Evolutionary conservation across 2,797 vertebrate genomes (phyloP).

Genomic region (Sebastes trivittatus): DNA sequence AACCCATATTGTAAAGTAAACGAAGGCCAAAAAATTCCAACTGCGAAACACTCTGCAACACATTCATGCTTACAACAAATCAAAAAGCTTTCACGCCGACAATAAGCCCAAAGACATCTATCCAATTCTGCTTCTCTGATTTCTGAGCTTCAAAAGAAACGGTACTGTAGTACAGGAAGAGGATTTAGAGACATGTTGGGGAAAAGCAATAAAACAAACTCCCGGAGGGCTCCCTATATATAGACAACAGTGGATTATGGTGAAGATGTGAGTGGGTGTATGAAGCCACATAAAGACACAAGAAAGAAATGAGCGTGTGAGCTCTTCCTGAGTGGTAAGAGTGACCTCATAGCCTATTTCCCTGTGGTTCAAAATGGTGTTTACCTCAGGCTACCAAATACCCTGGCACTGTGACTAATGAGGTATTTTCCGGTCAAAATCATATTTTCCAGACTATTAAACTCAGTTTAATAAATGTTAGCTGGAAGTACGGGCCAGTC

Average conservation of each 20-base stretch:
- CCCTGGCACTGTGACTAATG: background rate
- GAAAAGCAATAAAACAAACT: conserved; percentile 40
- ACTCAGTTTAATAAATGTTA: conserved; percentile 4
- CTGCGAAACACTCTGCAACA: background rate
- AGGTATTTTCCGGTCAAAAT: conserved; percentile 4
- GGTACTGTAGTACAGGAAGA: conserved; percentile 23
- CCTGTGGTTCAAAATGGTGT: conserved; percentile 25
- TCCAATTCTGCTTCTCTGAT: conserved; percentile 24
- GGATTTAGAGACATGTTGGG: conserved; percentile 40
- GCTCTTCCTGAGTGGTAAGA: conserved; percentile 36
- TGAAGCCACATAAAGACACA: conserved; percentile 35
- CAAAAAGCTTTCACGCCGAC: conserved; percentile 4
- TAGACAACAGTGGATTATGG: conserved; percentile 54
- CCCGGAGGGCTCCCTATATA: conserved; percentile 29
- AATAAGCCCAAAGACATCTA: conserved; percentile 24
- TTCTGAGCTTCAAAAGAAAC: conserved; percentile 45
- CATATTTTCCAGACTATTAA: background rate
- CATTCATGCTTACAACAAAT: conserved; percentile 9
- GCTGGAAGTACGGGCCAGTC: background rate
- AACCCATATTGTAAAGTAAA: background rate
- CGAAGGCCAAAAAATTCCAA: background rate
- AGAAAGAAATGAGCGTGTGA: conserved; percentile 18
- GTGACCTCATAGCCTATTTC: conserved; percentile 52
- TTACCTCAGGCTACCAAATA: conserved; percentile 18
- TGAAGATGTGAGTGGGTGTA: conserved; percentile 49